A percentile compares a stretch with the other conserved stretches of the same genome.
Conservation (phyloP, 2,888 invertebrate species). For the Oxycera nigricornis region DNA sequence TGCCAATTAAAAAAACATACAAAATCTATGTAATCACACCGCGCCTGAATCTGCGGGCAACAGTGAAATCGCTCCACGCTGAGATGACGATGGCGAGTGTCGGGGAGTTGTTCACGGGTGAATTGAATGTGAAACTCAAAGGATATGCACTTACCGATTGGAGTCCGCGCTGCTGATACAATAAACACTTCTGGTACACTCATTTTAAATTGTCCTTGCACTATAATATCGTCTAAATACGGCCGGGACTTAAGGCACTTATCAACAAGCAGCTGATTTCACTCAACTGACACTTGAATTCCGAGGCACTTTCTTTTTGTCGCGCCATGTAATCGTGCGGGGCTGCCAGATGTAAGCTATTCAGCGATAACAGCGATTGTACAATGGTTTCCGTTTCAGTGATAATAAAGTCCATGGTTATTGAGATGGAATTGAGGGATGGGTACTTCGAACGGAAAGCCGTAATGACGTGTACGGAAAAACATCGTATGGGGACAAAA, state of each 20-base stretch:
- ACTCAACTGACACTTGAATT: conserved; percentile 5
- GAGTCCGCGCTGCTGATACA: conserved; percentile 81
- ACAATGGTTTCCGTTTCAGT: not conserved
- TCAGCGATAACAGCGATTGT: not conserved
- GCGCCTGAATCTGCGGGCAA: not conserved
- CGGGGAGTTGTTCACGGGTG: not conserved
- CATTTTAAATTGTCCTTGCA: conserved; percentile 46
- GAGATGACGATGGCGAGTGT: not conserved
- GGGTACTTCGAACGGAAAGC: too few species aligned
- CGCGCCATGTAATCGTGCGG: not conserved
- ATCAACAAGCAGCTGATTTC: conserved; percentile 18
- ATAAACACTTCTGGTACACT: conserved; percentile 64
- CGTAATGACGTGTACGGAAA: too few species aligned
- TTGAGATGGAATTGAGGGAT: too few species aligned
- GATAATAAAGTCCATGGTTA: too few species aligned
- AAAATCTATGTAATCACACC: conserved; percentile 5
- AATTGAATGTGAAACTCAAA: conserved; percentile 27
- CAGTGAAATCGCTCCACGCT: not conserved
- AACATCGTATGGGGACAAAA: too few species aligned
- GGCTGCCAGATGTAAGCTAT: not conserved
- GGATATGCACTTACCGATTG: conserved; percentile 71
- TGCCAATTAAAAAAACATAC: not conserved
- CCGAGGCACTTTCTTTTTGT: conserved; percentile 12
- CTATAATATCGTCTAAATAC: not conserved
- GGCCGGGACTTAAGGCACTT: too few species aligned